phyloP scores from a whole-genome alignment of 2,113 vertebrate species.

The Trichechus manatus region DNA sequence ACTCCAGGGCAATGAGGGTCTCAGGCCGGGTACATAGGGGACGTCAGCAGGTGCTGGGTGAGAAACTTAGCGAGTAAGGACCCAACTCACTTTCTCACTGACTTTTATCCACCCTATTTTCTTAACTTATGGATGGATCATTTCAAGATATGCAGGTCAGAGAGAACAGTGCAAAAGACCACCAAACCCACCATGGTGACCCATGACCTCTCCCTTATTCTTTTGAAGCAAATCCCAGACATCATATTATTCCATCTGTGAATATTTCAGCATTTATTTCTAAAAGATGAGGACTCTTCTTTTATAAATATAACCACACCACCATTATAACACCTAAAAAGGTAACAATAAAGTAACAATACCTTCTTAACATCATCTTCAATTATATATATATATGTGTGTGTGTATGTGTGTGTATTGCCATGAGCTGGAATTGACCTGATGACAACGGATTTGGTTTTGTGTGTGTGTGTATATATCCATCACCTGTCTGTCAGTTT shows the following conservation, averaged over 20 bases:
- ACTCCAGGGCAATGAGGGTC: neutral
- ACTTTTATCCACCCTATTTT: neutral
- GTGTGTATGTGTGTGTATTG: no score
- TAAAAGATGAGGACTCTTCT: neutral
- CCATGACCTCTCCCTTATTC: neutral
- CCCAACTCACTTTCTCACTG: neutral
- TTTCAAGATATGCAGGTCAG: neutral
- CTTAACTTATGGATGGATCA: neutral
- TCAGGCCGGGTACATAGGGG: neutral
- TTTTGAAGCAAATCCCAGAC: neutral
- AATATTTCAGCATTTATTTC: neutral
- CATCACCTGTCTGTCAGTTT: no score
- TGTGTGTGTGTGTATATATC: no score
- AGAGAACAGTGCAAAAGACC: neutral
- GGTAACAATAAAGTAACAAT: neutral
- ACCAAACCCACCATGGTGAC: no score
- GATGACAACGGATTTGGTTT: no score
- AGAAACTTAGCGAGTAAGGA: neutral
- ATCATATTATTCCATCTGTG: neutral
- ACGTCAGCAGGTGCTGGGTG: neutral
- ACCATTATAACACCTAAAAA: neutral
- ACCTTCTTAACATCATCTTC: neutral
- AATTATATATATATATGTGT: no score
- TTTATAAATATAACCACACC: neutral
- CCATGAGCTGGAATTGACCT: no score